These are phyloP conservation scores for Siniperca obscura DNA, from an alignment of 2,797 vertebrate species.

Conservation along the genomic window DNA sequence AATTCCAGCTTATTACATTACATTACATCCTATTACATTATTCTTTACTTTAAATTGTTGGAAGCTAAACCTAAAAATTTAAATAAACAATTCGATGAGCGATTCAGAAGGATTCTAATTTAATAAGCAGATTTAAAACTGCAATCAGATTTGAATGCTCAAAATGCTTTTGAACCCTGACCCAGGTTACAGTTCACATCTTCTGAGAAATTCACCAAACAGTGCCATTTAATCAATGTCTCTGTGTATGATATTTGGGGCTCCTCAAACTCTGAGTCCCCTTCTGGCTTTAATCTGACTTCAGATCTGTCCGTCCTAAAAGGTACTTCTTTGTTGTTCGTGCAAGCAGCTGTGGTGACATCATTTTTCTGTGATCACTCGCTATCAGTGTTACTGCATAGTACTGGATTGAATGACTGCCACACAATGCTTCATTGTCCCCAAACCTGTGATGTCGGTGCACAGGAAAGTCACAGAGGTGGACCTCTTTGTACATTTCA, in stretches of 20 bases:
- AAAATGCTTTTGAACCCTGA: slow-evolving; percentile 2
- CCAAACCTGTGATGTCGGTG: slow-evolving; percentile 78
- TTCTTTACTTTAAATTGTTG: neutral
- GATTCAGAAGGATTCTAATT: neutral
- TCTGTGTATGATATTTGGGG: slow-evolving; percentile 53
- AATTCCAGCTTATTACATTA: too few species aligned
- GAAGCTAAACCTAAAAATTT: neutral
- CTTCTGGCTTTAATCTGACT: slow-evolving; percentile 72
- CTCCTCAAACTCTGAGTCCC: slow-evolving; percentile 52
- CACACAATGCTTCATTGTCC: slow-evolving; percentile 83
- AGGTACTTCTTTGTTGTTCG: slow-evolving; percentile 81
- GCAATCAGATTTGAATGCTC: neutral
- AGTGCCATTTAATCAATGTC: slow-evolving; percentile 48
- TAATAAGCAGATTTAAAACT: neutral
- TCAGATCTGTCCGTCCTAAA: slow-evolving; percentile 71
- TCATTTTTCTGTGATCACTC: slow-evolving; percentile 83
- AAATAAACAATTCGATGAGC: neutral
- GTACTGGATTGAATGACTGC: slow-evolving; percentile 80
- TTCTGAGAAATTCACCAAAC: slow-evolving; percentile 21
- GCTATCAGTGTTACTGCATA: slow-evolving; percentile 76
- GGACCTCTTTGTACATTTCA: slow-evolving; percentile 67
- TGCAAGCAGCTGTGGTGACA: slow-evolving; percentile 82
- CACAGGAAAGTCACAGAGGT: slow-evolving; percentile 67
- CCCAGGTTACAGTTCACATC: slow-evolving; percentile 6
- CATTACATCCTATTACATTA: neutral